phyloP scores from a whole-genome alignment of 2,113 vertebrate species.

The Salminus brasiliensis region DNA sequence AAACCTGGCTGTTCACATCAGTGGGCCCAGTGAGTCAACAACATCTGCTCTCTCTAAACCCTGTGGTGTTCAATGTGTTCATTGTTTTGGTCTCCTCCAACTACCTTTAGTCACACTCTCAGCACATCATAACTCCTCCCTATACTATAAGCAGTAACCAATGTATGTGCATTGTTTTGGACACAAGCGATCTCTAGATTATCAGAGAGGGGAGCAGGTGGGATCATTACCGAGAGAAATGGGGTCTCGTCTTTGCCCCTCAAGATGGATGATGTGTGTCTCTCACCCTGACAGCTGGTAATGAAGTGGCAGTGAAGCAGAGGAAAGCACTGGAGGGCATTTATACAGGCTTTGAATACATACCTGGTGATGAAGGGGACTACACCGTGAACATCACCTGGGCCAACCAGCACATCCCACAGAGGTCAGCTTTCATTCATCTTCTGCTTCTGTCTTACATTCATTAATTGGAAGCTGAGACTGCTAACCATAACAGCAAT shows the following conservation, averaged over 20 bases:
- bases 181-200: not conserved
- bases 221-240: not conserved
- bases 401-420: not conserved
- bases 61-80: not conserved
- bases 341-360: not conserved
- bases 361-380: not conserved
- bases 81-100: not conserved
- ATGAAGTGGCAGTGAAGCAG: not conserved
- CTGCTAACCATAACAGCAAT: too few species aligned
- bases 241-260: not conserved
- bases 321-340: not conserved
- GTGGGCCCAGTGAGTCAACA: constrained; percentile 81
- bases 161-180: not conserved
- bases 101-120: constrained; percentile 10
- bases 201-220: not conserved
- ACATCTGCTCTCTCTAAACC: constrained; percentile 1
- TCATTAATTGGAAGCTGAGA: too few species aligned
- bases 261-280: not conserved
- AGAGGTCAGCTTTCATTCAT: not conserved
- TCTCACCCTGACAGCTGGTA: not conserved
- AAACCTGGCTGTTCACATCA: constrained; percentile 76
- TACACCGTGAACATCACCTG: not conserved
- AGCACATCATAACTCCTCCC: too few species aligned
- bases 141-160: not conserved
- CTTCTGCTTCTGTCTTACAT: not conserved